Evolutionary conservation across 2,113 vertebrate species (phyloP).

Genomic region (Catagonus wagneri): DNA sequence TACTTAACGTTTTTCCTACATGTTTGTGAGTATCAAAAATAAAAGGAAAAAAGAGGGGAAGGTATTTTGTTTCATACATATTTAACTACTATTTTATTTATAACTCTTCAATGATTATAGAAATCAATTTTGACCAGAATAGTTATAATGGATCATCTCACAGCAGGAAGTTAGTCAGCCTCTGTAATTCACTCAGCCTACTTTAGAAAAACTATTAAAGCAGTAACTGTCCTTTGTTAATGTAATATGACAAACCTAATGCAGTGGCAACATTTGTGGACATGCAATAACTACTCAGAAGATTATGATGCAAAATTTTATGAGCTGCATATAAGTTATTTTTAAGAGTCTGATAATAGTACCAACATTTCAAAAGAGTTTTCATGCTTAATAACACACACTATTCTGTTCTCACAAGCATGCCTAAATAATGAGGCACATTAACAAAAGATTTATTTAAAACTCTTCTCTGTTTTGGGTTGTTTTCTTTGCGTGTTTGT

Average conservation of each 20-base stretch:
- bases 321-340: neutral
- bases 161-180: neutral
- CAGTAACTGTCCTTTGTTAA: slow-evolving; percentile 31
- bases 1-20: neutral
- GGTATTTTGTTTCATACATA: neutral
- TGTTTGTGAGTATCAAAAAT: neutral
- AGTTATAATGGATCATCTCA: neutral
- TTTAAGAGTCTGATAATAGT: slow-evolving; percentile 18
- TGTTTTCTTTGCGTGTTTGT: neutral
- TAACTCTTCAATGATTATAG: slow-evolving; percentile 26
- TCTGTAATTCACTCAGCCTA: neutral
- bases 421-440: neutral
- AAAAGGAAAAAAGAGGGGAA: neutral
- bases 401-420: neutral
- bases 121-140: neutral
- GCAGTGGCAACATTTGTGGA: neutral
- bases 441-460: slow-evolving; percentile 34
- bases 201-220: neutral
- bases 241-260: slow-evolving; percentile 45
- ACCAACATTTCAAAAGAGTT: neutral
- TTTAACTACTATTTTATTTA: slow-evolving; percentile 23
- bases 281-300: slow-evolving; percentile 16
- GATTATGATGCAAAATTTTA: slow-evolving; percentile 6
- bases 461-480: neutral
- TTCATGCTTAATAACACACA: neutral